Evolutionary conservation across 2,113 vertebrate species (phyloP), one percentile per base, ranked within the genome.

Genomic region (Rhinogobius similis): DNA sequence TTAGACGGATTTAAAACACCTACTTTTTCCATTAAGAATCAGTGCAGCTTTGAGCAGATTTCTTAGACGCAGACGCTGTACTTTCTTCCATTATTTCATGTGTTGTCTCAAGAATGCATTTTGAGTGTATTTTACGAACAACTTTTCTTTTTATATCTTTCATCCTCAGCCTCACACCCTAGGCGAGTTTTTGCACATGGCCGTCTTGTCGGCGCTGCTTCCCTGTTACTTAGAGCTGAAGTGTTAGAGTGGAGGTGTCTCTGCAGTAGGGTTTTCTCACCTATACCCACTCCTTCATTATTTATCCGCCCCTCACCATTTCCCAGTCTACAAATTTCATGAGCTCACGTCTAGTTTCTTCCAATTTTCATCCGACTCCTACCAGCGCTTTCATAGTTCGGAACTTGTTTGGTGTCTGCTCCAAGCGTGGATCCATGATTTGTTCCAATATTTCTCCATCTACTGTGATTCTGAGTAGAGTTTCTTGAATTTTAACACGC

Each of bases 241-340:
- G 52, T 26, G 52, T 76, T 52, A 72, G 62, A 82, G 41, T 4
- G 7, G 75, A 82, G 76, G 69, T 75, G 75, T 67, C 82, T 88
- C 74, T 43, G 44, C 75, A 36, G 56, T 44, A 70, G 9, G 1
- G 36, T 46, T 74, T 75, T 69, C 75, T 68, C 75, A 76, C 73
- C 48, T 70, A 7, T 56, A 56, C 48, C 62, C 3, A 20, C 58
- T 58, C 71, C 39, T 65, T 73, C 67, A 59, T 81, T 78, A 65
- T 75, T 56, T 56, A 68, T 66, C 62, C 38, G 23, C 48, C 72
- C 61, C 66, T 52, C 75, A 68, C 65, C 46, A 41, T 44, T 65
- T 68, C 62, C 63, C 24, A 63, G 62, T 52, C 46, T 69, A 7
- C 72, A 84, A 0, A 69, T 82, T 84, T 76, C 41, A 80, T 36